Evolutionary conservation across 2,888 invertebrate species (phyloP).

Genomic region (Clistopyga incitator): DNA sequence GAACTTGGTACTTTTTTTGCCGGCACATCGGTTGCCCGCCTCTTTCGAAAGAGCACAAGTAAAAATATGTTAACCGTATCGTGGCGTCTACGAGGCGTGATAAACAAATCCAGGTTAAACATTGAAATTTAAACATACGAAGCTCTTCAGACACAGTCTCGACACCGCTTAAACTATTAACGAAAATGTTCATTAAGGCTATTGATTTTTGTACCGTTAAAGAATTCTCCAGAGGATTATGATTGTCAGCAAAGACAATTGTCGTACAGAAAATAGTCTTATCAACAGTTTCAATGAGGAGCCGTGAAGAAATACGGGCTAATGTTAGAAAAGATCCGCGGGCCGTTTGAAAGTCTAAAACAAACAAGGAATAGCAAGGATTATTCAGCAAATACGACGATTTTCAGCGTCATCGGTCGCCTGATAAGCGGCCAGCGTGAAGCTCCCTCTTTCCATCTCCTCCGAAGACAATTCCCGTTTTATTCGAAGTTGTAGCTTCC

Average conservation of each 20-base stretch:
- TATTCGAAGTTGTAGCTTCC: conserved; percentile 10
- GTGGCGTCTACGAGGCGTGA: neutral
- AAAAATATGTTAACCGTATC: neutral
- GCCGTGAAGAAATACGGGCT: neutral
- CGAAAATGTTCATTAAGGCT: too few species aligned
- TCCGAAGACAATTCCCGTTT: conserved; percentile 3
- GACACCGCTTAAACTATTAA: too few species aligned
- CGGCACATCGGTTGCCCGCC: neutral
- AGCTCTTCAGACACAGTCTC: too few species aligned
- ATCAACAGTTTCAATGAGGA: neutral
- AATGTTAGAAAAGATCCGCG: neutral
- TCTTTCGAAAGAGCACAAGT: neutral
- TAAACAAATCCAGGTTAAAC: neutral
- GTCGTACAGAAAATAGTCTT: too few species aligned
- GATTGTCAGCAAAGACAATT: too few species aligned
- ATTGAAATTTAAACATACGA: neutral
- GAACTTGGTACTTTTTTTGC: too few species aligned
- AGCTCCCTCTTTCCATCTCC: neutral
- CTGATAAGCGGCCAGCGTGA: conserved; percentile 23
- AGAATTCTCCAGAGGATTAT: too few species aligned
- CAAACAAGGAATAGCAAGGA: conserved; percentile 5
- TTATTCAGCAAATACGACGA: conserved; percentile 26
- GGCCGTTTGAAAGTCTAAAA: neutral
- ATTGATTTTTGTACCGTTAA: too few species aligned
- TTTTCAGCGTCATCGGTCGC: conserved; percentile 29